phyloP scores from a whole-genome alignment of 2,797 vertebrate species.

The Sebastes matsubarae region DNA sequence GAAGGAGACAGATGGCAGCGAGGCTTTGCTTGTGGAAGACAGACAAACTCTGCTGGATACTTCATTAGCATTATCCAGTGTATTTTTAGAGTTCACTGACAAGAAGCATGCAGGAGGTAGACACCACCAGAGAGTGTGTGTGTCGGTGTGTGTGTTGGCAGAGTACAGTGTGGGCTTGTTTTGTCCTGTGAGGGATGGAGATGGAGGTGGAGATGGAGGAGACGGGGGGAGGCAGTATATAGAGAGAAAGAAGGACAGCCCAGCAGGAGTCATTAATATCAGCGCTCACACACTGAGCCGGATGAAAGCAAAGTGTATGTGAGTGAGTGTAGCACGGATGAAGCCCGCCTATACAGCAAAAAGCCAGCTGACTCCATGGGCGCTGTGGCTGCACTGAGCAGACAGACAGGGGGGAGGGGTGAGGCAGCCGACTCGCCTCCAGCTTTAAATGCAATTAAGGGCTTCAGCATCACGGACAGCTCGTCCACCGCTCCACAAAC shows the following conservation, averaged over 20 bases:
- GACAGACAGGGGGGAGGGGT: neutral
- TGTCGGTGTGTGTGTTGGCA: conserved; percentile 27
- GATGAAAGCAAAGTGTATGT: conserved; percentile 53
- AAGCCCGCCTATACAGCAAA: conserved; percentile 17
- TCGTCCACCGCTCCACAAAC: neutral
- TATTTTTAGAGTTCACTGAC: conserved; percentile 76
- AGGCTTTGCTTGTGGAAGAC: conserved; percentile 59
- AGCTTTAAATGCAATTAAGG: conserved; percentile 57
- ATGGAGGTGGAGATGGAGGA: neutral
- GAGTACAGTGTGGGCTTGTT: conserved; percentile 24
- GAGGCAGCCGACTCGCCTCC: conserved; percentile 26
- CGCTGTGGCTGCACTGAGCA: conserved; percentile 27
- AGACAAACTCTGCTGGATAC: conserved; percentile 71
- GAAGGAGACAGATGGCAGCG: conserved; percentile 70
- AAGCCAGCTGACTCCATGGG: conserved; percentile 23
- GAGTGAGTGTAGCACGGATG: conserved; percentile 26
- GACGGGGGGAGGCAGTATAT: neutral
- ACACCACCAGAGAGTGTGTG: conserved; percentile 37
- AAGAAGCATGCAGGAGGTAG: conserved; percentile 62
- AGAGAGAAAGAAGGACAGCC: conserved; percentile 17
- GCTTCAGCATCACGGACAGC: conserved; percentile 54
- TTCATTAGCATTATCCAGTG: conserved; percentile 71
- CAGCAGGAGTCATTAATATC: conserved; percentile 66
- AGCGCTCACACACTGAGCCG: conserved; percentile 62
- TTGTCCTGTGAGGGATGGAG: conserved; percentile 28